A percentile compares a stretch with the other conserved stretches of the same genome.
Conservation (phyloP, 1,140 invertebrate species). For the Trichogramma pretiosum region DNA sequence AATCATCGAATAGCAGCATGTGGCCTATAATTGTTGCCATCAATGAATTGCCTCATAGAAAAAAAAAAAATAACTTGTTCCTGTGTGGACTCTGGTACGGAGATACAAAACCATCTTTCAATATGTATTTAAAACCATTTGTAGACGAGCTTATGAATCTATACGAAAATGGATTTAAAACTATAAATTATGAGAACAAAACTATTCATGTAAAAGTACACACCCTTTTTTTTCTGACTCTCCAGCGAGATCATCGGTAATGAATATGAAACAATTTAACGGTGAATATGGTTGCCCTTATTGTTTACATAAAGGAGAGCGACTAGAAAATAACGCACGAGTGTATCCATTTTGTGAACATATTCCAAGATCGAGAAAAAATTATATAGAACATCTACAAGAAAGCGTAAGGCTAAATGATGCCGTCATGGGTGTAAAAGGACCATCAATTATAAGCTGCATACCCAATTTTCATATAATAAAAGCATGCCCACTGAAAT, state of each 20-base stretch:
- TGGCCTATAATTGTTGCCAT: conserved; percentile 16
- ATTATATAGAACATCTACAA: neutral
- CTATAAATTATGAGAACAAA: neutral
- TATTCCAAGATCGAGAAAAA: neutral
- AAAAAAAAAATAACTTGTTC: conserved; percentile 17
- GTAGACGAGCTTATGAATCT: conserved; percentile 2
- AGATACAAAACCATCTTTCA: neutral
- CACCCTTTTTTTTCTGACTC: neutral
- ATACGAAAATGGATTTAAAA: neutral
- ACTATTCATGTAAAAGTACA: conserved; percentile 2
- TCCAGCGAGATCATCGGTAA: neutral
- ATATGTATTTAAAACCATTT: conserved; percentile 4
- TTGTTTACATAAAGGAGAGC: neutral
- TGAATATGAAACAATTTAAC: conserved; percentile 1
- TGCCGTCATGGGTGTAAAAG: conserved; percentile 2
- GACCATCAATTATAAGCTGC: neutral
- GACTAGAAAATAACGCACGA: neutral
- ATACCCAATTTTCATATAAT: conserved; percentile 2
- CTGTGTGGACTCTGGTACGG: conserved; percentile 19
- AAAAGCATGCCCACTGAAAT: conserved; percentile 1
- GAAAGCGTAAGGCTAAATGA: neutral
- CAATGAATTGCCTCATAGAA: conserved; percentile 17
- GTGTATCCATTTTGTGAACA: too few relatives aligned
- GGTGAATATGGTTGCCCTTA: neutral
- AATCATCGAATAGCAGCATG: conserved; percentile 14